These are phyloP conservation scores for Sminthurides bifidus DNA, from an alignment of 1,140 invertebrate genomes.

Conservation along the genomic window DNA sequence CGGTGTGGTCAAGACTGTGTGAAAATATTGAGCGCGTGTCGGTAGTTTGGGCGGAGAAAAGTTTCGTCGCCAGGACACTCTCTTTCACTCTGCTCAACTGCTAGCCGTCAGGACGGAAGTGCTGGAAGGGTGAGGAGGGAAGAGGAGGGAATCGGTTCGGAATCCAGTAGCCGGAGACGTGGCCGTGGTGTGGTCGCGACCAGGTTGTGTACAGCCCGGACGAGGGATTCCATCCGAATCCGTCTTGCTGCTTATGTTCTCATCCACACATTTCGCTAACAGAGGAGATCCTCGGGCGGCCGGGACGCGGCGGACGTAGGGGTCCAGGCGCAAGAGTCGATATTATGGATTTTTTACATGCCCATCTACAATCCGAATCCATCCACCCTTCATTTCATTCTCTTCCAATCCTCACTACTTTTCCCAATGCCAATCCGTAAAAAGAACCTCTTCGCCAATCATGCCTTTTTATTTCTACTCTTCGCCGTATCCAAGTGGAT, in stretches of 20 bases:
- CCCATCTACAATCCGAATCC: constrained; percentile 13
- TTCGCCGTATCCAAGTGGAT: no score
- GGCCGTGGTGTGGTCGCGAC: no score
- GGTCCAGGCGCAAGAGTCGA: constrained; percentile 29
- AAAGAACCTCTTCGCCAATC: constrained; percentile 2
- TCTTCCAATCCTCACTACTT: neutral
- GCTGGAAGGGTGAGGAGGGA: neutral
- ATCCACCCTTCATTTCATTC: constrained; percentile 14
- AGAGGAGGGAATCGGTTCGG: no score
- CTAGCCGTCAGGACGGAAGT: neutral
- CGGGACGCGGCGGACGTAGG: constrained; percentile 8
- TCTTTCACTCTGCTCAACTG: constrained; percentile 1
- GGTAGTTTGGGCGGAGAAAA: constrained; percentile 15
- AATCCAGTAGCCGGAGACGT: no score
- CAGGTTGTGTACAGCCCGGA: neutral
- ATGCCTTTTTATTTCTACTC: constrained; percentile 7
- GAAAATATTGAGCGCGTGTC: constrained; percentile 17
- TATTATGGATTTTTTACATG: constrained; percentile 31
- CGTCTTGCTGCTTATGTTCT: neutral
- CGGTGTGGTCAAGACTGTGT: constrained; percentile 17
- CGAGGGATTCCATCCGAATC: neutral
- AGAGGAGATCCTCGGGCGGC: constrained; percentile 1
- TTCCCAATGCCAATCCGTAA: constrained; percentile 2
- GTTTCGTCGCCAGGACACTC: constrained; percentile 1
- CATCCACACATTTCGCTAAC: neutral